Evolutionary conservation across 2,113 vertebrate genomes (phyloP).

Genomic region (Acanthochromis polyacanthus): DNA sequence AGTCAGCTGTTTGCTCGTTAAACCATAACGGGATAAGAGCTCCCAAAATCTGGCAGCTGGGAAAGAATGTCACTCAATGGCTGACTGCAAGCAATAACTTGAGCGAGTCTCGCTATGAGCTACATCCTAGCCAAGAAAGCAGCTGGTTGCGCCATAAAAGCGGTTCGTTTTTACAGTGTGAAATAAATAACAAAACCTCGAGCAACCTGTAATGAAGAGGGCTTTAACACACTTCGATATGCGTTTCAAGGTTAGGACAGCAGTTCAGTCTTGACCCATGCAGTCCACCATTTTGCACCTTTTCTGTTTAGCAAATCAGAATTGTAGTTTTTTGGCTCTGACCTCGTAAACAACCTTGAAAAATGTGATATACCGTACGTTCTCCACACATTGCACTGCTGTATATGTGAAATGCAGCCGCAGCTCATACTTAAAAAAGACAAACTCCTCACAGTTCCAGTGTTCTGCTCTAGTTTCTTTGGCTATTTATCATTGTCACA

Average conservation of each 20-base stretch:
- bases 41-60: slow-evolving; percentile 47
- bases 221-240: neutral
- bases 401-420: slow-evolving; percentile 38
- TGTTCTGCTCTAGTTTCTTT: slow-evolving; percentile 77
- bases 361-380: slow-evolving; percentile 10
- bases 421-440: slow-evolving; percentile 39
- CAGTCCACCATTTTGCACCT: too few relatives aligned
- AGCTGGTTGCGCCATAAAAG: slow-evolving; percentile 45
- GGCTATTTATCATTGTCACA: slow-evolving; percentile 81
- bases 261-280: too few relatives aligned
- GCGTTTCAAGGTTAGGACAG: neutral
- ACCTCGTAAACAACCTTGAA: slow-evolving; percentile 40
- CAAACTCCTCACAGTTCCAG: slow-evolving; percentile 37
- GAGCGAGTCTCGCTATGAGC: slow-evolving; percentile 26
- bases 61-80: slow-evolving; percentile 34
- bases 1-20: slow-evolving; percentile 60
- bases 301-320: neutral
- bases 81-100: slow-evolving; percentile 41
- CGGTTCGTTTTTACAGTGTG: slow-evolving; percentile 34
- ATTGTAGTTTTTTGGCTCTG: neutral
- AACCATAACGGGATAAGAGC: slow-evolving; percentile 31
- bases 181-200: slow-evolving; percentile 25
- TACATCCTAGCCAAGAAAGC: slow-evolving; percentile 36
- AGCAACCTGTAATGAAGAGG: slow-evolving; percentile 25
- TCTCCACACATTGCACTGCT: neutral